Percentiles rank a stretch among this genome's conserved stretches.
Evolutionary conservation across 2,888 invertebrate species (phyloP).

Genomic region (Fabriciana adippe): DNA sequence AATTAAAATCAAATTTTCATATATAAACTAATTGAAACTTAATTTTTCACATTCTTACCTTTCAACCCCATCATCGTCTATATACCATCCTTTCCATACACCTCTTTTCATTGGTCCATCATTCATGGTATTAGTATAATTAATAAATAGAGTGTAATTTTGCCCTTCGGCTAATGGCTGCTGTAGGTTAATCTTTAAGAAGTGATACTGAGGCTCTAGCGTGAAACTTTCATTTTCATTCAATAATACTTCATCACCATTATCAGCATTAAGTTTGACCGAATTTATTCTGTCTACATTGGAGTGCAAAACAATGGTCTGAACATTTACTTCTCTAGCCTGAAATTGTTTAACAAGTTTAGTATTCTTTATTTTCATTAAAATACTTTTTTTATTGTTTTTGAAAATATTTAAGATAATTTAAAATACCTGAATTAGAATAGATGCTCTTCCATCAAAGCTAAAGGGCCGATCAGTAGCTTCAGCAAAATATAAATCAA

Average conservation of each 20-base stretch:
- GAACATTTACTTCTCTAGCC: constrained; percentile 59
- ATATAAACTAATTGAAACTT: background rate
- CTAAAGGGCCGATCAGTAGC: constrained; percentile 60
- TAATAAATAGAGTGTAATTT: constrained; percentile 70
- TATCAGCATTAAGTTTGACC: constrained; percentile 45
- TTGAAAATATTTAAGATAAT: constrained; percentile 46
- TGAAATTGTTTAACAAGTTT: constrained; percentile 45
- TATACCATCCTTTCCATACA: constrained; percentile 73
- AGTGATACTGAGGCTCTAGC: constrained; percentile 67
- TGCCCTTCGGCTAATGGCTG: constrained; percentile 49
- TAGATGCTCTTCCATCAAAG: constrained; percentile 63
- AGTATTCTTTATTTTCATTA: background rate
- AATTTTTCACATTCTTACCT: constrained; percentile 50
- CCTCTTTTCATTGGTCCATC: constrained; percentile 75
- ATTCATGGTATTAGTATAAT: constrained; percentile 77
- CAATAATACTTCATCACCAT: constrained; percentile 44
- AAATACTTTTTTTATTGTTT: background rate
- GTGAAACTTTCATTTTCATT: constrained; percentile 43
- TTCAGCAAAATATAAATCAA: constrained; percentile 69
- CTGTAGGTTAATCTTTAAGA: constrained; percentile 63
- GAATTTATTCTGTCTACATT: constrained; percentile 64
- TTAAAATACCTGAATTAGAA: constrained; percentile 61
- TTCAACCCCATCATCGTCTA: constrained; percentile 58
- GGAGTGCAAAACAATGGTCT: constrained; percentile 72
- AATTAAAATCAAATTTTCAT: no score